These are phyloP conservation scores for Cantharis rufa DNA, from an alignment of 2,888 invertebrate genomes.

Conservation along the genomic window DNA sequence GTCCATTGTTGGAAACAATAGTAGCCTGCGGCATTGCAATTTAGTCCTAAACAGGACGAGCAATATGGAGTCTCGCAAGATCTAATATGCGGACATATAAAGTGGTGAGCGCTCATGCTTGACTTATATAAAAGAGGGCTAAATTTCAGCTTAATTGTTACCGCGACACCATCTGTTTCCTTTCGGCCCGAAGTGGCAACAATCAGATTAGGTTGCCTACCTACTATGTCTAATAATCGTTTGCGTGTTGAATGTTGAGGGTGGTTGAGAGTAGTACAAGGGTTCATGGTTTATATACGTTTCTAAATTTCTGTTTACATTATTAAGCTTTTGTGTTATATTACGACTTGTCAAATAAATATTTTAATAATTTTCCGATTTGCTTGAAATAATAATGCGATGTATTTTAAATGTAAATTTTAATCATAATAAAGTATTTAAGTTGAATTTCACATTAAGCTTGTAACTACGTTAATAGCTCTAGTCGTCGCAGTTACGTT, in stretches of 20 bases:
- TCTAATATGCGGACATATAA: slow-evolving; percentile 19
- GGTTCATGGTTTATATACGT: not conserved
- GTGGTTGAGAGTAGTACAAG: not conserved
- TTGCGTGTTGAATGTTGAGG: slow-evolving; percentile 20
- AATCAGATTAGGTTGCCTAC: slow-evolving; percentile 41
- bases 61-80: slow-evolving; percentile 24
- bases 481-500: too few relatives aligned
- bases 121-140: slow-evolving; percentile 55
- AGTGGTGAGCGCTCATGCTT: slow-evolving; percentile 51
- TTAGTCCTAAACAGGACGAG: slow-evolving; percentile 18
- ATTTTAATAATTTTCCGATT: slow-evolving; percentile 5
- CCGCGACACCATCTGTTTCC: slow-evolving; percentile 58
- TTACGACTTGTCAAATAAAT: slow-evolving; percentile 12
- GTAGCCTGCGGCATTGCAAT: slow-evolving; percentile 12
- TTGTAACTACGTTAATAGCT: not conserved
- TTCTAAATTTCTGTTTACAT: not conserved
- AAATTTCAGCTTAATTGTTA: slow-evolving; percentile 58
- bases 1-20: slow-evolving; percentile 38
- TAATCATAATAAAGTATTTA: too few relatives aligned
- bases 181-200: slow-evolving; percentile 44
- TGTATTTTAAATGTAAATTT: too few relatives aligned
- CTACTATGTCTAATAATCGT: slow-evolving; percentile 25
- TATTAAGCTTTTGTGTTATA: slow-evolving; percentile 8
- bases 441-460: not conserved
- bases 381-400: not conserved